Conservation (phyloP, 2,797 vertebrate species). For the Esox masquinongy region DNA sequence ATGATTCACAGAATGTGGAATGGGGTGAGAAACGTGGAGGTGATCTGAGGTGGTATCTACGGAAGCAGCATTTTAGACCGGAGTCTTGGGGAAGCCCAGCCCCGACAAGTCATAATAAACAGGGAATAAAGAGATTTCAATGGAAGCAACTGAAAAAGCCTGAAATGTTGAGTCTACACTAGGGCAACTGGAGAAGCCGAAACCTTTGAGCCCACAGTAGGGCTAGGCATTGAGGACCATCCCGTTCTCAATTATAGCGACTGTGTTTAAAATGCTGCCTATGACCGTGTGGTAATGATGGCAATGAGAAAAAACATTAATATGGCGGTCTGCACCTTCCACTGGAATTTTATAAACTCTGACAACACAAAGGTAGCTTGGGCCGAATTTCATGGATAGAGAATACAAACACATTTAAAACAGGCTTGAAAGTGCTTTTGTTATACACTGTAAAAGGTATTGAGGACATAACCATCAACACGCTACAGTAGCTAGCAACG, state of each 20-base stretch:
- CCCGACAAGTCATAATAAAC: not conserved
- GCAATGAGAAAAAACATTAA: slow-evolving; percentile 37
- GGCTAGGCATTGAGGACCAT: not conserved
- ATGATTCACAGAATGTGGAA: slow-evolving; percentile 48
- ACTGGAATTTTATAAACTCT: not conserved
- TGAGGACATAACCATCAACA: not conserved
- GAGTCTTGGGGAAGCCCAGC: slow-evolving; percentile 4
- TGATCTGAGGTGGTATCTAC: slow-evolving; percentile 17
- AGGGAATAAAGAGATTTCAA: not conserved
- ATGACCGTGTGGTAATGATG: slow-evolving; percentile 36
- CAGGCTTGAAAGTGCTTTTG: slow-evolving; percentile 48
- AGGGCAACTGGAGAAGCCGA: too few relatives aligned
- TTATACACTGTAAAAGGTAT: not conserved
- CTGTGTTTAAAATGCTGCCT: slow-evolving; percentile 40
- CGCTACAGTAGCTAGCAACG: not conserved
- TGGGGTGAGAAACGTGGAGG: slow-evolving; percentile 28
- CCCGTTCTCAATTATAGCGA: not conserved
- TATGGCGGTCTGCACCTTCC: not conserved
- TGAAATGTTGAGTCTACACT: not conserved
- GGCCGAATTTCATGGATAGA: not conserved
- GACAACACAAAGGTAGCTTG: slow-evolving; percentile 5
- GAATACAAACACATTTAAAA: slow-evolving; percentile 14
- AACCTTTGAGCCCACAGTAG: not conserved
- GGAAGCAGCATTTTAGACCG: slow-evolving; percentile 48
- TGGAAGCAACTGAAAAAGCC: not conserved